Conservation (phyloP, 2,888 invertebrate genomes). For the Eudasyphora cyanicolor region DNA sequence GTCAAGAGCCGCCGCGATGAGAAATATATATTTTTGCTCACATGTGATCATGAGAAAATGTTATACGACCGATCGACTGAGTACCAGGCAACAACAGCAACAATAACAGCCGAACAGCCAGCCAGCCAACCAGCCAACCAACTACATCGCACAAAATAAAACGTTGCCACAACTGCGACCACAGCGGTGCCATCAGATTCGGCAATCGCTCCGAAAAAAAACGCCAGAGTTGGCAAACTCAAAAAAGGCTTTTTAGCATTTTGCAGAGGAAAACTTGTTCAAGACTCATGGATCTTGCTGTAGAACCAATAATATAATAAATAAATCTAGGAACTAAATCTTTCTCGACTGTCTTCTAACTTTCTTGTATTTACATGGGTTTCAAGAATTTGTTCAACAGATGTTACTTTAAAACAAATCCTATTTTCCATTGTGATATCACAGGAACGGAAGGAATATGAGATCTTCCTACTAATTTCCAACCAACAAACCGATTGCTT, state of each 20-base stretch:
- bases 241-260: not conserved
- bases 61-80: conserved; percentile 42
- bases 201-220: conserved; percentile 46
- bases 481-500: too few relatives aligned
- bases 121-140: not conserved
- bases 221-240: conserved; percentile 46
- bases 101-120: conserved; percentile 23
- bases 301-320: too few relatives aligned
- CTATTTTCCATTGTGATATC: too few relatives aligned
- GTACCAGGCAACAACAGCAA: conserved; percentile 40
- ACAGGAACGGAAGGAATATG: too few relatives aligned
- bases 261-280: not conserved
- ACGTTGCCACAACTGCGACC: conserved; percentile 49
- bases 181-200: conserved; percentile 58
- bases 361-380: too few relatives aligned
- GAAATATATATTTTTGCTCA: conserved; percentile 63
- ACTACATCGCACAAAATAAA: conserved; percentile 50
- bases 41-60: conserved; percentile 65
- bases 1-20: conserved; percentile 64
- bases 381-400: too few relatives aligned
- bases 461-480: too few relatives aligned
- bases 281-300: too few relatives aligned
- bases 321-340: too few relatives aligned
- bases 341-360: too few relatives aligned
- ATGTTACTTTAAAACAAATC: too few relatives aligned